A percentile compares a stretch with the other conserved stretches of the same genome.
Evolutionary conservation across 2,113 vertebrate genomes (phyloP).

Genomic region (Poeciliopsis turrubarensis): DNA sequence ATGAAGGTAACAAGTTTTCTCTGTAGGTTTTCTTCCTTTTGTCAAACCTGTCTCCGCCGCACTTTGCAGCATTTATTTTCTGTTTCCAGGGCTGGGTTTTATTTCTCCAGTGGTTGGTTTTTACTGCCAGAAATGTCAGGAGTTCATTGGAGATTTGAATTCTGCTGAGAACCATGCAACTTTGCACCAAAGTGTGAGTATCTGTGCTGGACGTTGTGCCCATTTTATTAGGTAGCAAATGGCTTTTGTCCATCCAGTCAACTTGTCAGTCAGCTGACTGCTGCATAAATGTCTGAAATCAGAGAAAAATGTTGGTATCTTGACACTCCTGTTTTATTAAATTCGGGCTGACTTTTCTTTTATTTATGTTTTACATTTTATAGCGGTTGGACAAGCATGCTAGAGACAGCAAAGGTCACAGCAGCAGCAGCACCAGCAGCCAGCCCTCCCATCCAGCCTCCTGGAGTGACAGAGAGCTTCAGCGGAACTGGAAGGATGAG

Average conservation of each 20-base stretch:
- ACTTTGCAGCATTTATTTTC: not conserved
- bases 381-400: conserved; percentile 9
- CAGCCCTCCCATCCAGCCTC: not conserved
- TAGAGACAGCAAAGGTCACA: conserved; percentile 24
- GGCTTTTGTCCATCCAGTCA: not conserved
- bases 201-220: not conserved
- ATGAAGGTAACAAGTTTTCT: conserved; percentile 83
- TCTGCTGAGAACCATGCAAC: conserved; percentile 87
- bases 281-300: too few species aligned
- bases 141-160: conserved; percentile 90
- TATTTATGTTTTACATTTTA: not conserved
- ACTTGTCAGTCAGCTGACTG: too few species aligned
- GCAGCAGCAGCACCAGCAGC: not conserved
- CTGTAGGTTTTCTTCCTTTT: not conserved
- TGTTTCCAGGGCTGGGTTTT: conserved; percentile 84
- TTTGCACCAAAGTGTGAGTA: conserved; percentile 81
- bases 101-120: conserved; percentile 92
- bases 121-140: conserved; percentile 94
- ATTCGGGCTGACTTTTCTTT: not conserved
- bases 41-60: not conserved
- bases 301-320: too few species aligned
- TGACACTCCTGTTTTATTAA: not conserved
- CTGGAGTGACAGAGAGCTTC: conserved; percentile 12
- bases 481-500: conserved; percentile 10
- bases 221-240: too few species aligned